These are phyloP conservation scores for Atta texana DNA, from an alignment of 1,140 invertebrate species.

Conservation along the genomic window DNA sequence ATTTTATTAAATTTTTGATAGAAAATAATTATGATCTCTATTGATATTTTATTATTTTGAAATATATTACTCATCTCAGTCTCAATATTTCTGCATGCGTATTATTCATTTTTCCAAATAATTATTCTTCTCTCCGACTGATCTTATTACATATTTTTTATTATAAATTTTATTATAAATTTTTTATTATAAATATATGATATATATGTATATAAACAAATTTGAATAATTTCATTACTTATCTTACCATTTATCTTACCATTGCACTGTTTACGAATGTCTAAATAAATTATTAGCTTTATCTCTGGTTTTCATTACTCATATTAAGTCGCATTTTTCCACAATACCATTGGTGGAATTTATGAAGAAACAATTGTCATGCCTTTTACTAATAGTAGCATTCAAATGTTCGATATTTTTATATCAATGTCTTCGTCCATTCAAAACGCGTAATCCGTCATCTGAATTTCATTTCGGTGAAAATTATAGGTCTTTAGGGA, in stretches of 20 bases:
- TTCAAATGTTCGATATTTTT: constrained; percentile 65
- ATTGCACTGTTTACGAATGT: too few species aligned
- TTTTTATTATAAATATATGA: not conserved
- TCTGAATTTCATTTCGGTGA: not conserved
- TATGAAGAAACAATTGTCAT: not conserved
- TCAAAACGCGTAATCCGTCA: not conserved
- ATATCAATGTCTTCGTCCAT: constrained; percentile 4
- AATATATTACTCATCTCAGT: not conserved
- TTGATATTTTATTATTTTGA: not conserved
- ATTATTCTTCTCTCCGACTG: not conserved
- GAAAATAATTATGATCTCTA: not conserved
- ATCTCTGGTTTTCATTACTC: not conserved
- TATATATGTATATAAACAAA: too few species aligned
- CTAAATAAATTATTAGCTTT: not conserved
- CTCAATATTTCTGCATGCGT: not conserved
- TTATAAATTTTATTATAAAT: too few species aligned
- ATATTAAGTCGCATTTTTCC: too few species aligned
- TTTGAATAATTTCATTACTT: too few species aligned
- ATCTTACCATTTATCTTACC: too few species aligned
- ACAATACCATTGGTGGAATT: too few species aligned
- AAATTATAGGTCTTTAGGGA: constrained; percentile 43
- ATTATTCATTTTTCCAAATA: not conserved
- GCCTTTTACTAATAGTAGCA: not conserved
- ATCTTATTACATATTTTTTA: not conserved
- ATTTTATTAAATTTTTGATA: not conserved